A percentile compares a stretch with the other conserved stretches of the same genome.
These are phyloP conservation scores for Tauraco hartlaubi DNA, from an alignment of 2,797 vertebrate genomes.

Conservation along the genomic window DNA sequence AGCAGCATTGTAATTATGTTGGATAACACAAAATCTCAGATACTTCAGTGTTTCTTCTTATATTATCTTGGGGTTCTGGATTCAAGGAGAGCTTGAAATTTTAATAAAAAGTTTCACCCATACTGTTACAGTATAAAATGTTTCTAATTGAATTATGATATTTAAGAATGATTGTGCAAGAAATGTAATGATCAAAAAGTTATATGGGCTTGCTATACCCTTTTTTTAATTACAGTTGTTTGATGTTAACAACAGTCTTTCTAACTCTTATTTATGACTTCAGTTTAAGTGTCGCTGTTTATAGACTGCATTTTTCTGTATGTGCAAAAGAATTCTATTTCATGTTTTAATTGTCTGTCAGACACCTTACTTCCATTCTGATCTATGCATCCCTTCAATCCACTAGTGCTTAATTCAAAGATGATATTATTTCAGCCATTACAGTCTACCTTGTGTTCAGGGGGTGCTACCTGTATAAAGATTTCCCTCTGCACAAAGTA, in stretches of 20 bases:
- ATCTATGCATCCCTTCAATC: not conserved
- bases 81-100: not conserved
- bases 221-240: not conserved
- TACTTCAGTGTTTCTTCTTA: not conserved
- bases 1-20: not conserved
- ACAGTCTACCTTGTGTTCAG: not conserved
- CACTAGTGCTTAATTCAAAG: not conserved
- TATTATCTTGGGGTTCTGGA: not conserved
- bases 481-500: not conserved
- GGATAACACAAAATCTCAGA: not conserved
- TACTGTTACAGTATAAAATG: not conserved
- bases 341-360: not conserved
- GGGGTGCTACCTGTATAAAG: not conserved
- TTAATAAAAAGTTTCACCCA: not conserved
- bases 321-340: not conserved
- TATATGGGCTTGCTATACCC: not conserved
- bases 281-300: not conserved
- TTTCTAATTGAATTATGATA: not conserved
- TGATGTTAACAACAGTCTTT: not conserved
- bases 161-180: not conserved
- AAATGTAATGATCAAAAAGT: not conserved
- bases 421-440: not conserved
- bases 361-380: not conserved
- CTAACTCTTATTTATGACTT: not conserved
- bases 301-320: not conserved